Evolutionary conservation across 2,797 vertebrate species (phyloP).

Genomic region (Epinephelus awoara): DNA sequence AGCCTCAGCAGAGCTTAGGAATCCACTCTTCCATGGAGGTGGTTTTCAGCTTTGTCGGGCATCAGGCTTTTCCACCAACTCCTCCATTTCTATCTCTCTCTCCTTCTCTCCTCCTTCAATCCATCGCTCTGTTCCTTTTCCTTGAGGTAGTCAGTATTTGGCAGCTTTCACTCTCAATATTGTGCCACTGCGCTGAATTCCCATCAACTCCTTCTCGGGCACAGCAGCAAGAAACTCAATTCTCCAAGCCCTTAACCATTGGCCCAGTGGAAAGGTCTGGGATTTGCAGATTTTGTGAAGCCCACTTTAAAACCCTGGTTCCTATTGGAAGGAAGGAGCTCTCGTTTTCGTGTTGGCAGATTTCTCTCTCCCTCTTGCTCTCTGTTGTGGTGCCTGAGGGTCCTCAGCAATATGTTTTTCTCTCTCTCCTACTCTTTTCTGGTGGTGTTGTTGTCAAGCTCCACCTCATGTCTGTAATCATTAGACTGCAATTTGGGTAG

Average conservation of each 20-base stretch:
- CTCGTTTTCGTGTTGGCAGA: conserved; percentile 49
- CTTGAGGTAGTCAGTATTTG: conserved; percentile 56
- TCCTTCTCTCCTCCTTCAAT: neutral
- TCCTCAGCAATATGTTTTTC: conserved; percentile 29
- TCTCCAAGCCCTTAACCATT: conserved; percentile 53
- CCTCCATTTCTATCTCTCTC: neutral
- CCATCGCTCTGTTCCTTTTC: conserved; percentile 25
- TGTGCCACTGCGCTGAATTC: conserved; percentile 60
- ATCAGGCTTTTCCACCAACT: conserved; percentile 23
- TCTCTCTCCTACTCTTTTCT: conserved; percentile 27
- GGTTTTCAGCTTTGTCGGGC: conserved; percentile 51
- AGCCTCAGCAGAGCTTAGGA: conserved; percentile 57
- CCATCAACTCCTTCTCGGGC: conserved; percentile 53
- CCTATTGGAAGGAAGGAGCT: conserved; percentile 31
- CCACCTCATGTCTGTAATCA: conserved; percentile 73
- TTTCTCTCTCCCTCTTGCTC: conserved; percentile 16
- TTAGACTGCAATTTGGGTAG: conserved; percentile 75
- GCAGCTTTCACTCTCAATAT: conserved; percentile 58
- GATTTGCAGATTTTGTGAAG: conserved; percentile 70
- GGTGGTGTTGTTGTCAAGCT: conserved; percentile 70
- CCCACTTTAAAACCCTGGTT: conserved; percentile 55
- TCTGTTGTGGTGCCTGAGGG: conserved; percentile 44
- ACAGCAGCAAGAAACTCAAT: conserved; percentile 50
- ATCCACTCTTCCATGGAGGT: conserved; percentile 56
- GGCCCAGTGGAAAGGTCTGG: conserved; percentile 54